These are phyloP conservation scores for Serripes groenlandicus DNA, from an alignment of 2,888 invertebrate species.

Conservation along the genomic window DNA sequence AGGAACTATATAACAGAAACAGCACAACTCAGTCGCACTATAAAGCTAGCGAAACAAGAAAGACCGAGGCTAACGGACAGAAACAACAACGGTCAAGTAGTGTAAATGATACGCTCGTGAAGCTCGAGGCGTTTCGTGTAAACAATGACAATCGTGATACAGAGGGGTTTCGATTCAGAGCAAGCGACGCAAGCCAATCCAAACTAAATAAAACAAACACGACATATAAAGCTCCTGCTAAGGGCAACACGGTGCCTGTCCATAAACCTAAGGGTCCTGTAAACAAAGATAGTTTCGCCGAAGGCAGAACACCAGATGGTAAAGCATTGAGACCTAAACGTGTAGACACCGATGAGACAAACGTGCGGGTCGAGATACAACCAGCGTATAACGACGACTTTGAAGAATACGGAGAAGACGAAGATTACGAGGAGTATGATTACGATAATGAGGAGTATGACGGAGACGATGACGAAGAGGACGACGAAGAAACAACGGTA, in stretches of 20 bases:
- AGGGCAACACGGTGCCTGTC: neutral
- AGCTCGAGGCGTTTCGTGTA: neutral
- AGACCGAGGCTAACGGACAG: too few species aligned
- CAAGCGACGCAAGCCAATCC: neutral
- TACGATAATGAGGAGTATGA: constrained; percentile 28
- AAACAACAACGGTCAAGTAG: neutral
- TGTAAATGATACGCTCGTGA: neutral
- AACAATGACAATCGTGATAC: neutral
- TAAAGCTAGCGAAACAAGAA: neutral
- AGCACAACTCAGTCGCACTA: constrained; percentile 18
- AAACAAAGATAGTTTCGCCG: neutral
- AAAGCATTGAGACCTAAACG: constrained; percentile 3
- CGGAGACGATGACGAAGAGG: constrained; percentile 16
- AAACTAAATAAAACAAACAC: too few species aligned
- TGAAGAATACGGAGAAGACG: neutral
- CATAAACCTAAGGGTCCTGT: constrained; percentile 12
- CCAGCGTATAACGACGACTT: constrained; percentile 5
- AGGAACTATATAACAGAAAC: constrained; percentile 4
- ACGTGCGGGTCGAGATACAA: constrained; percentile 3
- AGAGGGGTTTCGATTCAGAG: neutral
- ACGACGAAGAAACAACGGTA: too few species aligned
- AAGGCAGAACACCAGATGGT: constrained; percentile 1
- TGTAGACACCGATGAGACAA: constrained; percentile 1
- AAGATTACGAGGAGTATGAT: constrained; percentile 24
- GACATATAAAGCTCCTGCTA: neutral